Evolutionary conservation across 2,113 vertebrate genomes (phyloP).

Genomic region (Monopterus albus): DNA sequence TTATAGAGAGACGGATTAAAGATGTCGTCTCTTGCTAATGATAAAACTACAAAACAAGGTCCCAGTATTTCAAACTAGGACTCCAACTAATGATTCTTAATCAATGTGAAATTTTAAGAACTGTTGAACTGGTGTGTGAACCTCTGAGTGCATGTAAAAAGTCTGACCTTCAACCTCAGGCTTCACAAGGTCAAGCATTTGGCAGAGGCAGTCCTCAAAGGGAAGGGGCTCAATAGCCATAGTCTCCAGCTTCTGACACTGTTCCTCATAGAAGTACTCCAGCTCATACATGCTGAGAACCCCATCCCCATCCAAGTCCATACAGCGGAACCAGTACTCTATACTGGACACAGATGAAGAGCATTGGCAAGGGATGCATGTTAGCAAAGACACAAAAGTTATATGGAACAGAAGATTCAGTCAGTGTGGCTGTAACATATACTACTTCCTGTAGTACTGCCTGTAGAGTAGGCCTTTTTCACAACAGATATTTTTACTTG

Average conservation of each 20-base stretch:
- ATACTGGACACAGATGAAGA: constrained; percentile 81
- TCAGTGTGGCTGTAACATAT: no score
- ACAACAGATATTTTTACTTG: neutral
- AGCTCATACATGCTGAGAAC: constrained; percentile 94
- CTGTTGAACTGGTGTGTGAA: neutral
- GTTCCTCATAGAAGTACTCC: constrained; percentile 95
- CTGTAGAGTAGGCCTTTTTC: no score
- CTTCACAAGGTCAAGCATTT: constrained; percentile 95
- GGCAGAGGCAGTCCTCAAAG: constrained; percentile 95
- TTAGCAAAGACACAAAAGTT: neutral
- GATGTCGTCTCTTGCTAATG: no score
- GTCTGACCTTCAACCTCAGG: constrained; percentile 87
- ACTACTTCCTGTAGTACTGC: no score
- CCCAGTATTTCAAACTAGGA: no score
- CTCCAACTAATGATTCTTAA: no score
- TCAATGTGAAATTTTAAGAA: neutral
- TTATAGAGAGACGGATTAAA: no score
- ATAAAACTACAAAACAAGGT: no score
- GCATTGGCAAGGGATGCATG: neutral
- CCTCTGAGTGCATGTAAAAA: constrained; percentile 3
- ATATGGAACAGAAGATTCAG: neutral
- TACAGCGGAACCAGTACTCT: constrained; percentile 99
- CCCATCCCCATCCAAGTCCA: constrained; percentile 97
- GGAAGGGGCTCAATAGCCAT: constrained; percentile 94
- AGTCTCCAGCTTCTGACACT: constrained; percentile 90